Conservation (phyloP, 2,113 vertebrate species). For the Onychostruthus taczanowskii region DNA sequence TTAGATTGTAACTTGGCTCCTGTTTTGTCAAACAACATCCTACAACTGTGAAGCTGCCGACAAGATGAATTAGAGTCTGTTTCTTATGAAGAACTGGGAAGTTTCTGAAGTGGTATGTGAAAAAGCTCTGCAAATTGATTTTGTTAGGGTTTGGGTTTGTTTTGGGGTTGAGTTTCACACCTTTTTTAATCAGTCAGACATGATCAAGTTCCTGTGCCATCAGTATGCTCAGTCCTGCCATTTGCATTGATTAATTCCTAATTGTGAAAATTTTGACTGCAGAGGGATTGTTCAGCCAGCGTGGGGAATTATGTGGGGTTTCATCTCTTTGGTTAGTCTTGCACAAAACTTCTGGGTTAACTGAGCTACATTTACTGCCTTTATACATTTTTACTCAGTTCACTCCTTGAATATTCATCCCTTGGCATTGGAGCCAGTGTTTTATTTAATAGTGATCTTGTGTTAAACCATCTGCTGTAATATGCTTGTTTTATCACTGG, state of each 20-base stretch:
- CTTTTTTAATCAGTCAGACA: neutral
- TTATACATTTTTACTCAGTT: neutral
- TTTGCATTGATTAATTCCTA: neutral
- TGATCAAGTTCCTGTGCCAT: neutral
- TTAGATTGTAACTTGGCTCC: neutral
- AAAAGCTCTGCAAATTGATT: neutral
- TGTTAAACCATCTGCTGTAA: conserved; percentile 44
- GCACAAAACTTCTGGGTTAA: neutral
- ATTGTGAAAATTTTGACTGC: neutral
- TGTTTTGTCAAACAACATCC: neutral
- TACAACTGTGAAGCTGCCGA: neutral
- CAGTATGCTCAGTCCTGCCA: neutral
- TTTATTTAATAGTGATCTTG: conserved; percentile 24
- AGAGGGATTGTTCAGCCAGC: neutral
- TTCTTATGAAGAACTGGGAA: neutral
- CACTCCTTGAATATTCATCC: neutral
- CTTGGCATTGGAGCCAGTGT: neutral
- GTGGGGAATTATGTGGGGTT: neutral
- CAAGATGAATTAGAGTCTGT: neutral
- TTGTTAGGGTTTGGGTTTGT: neutral
- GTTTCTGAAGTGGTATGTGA: neutral
- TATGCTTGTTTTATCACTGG: conserved; percentile 42
- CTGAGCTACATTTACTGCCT: neutral
- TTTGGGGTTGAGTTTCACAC: neutral
- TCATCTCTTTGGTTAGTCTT: neutral